Base-by-base conservation (phyloP, 2,797 vertebrate species). In the Pempheris klunzingeri region DNA sequence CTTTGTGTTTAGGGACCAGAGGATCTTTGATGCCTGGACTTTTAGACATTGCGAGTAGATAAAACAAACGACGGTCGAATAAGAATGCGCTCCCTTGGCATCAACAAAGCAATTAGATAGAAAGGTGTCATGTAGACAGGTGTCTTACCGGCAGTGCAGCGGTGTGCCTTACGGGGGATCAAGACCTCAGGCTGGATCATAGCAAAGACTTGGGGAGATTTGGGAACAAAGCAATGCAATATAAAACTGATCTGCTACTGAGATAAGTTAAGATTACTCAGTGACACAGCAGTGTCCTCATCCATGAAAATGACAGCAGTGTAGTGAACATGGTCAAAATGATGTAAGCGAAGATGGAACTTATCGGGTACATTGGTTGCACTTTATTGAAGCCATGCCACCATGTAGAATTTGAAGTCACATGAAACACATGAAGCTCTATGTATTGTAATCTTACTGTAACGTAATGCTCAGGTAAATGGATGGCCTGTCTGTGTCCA, bases 291-390 rank as follows among this genome's bases (percentile, higher is more conserved):
- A 58, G n/a, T 64, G 57, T 43, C 30, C 54, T 77, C 50, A 34
- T 80, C 71, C 67, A 79, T 82, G 77, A 76, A 82, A 63, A 58
- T 62, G 69, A 77, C 72, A 77, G 71, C 53, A 15, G 55, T n/a
- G 36, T 10, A n/a, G 68, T 43, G 47, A 76, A 55, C 64, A 55
- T 44, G 50, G 71, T 59, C 58, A 58, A 54, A 30, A 57, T 50
- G 34, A 60, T 63, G 38, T 46, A 41, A 38, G 58, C 22, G 39
- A 59, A 38, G 50, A 59, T 78, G 24, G 53, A 30, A 34, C 38
- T n/a, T 17, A 18, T 18, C 39, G 15, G 12, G 11, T 17, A 22
- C 46, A 7, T 1, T 38, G 9, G 14, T 65, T 54, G 4, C 30
- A 32, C 18, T 11, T 26, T 24, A 64, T 15, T 26, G 22, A 50